These are phyloP conservation scores for Megaceryle alcyon DNA, from an alignment of 2,797 vertebrate species.

Conservation along the genomic window DNA sequence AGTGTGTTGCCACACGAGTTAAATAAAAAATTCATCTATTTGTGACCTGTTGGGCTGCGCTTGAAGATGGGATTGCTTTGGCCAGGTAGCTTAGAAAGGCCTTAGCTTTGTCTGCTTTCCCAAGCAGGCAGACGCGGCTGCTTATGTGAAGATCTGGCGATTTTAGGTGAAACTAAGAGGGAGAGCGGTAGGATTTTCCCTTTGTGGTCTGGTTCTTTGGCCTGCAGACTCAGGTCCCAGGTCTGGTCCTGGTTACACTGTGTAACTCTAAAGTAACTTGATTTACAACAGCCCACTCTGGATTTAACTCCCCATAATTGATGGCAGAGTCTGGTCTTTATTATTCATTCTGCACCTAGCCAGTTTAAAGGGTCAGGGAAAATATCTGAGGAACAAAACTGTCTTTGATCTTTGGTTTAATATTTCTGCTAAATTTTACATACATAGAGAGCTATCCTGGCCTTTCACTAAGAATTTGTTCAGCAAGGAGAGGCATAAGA, in stretches of 20 bases:
- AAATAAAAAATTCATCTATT: conserved; percentile 31
- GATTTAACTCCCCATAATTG: neutral
- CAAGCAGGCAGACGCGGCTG: neutral
- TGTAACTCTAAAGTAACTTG: conserved; percentile 31
- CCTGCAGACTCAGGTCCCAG: neutral
- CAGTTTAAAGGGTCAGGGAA: conserved; percentile 57
- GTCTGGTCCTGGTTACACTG: conserved; percentile 19
- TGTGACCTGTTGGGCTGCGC: neutral
- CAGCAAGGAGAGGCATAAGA: neutral
- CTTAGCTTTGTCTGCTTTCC: conserved; percentile 1
- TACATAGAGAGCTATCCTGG: neutral
- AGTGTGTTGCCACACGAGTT: conserved; percentile 34
- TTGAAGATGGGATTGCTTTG: neutral
- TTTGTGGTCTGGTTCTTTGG: neutral
- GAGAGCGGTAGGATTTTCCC: neutral
- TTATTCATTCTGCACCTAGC: conserved; percentile 49
- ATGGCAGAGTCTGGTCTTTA: conserved; percentile 46
- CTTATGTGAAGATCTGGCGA: neutral
- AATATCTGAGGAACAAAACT: conserved; percentile 47
- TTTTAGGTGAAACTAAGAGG: neutral
- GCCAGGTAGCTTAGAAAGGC: neutral
- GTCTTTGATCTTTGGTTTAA: conserved; percentile 63
- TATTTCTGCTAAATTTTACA: conserved; percentile 37
- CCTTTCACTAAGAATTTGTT: neutral
- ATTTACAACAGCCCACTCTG: conserved; percentile 28